Conservation (phyloP, 2,888 invertebrate species). For the Toxonevra muliebris region DNA sequence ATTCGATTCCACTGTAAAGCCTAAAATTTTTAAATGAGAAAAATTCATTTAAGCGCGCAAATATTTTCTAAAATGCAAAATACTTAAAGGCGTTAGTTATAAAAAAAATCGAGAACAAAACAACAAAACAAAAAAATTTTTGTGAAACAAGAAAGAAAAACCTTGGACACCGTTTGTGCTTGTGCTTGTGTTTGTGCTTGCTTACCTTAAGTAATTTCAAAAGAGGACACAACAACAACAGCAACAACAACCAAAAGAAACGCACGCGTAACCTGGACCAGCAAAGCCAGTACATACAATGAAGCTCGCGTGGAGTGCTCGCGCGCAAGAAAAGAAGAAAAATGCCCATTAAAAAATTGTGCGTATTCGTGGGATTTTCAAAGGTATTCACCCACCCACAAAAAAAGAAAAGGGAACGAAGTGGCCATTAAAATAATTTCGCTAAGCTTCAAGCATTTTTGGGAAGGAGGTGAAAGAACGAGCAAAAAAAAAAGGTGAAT, state of each 20-base stretch:
- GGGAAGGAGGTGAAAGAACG: constrained; percentile 21
- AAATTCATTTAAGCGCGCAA: too few species aligned
- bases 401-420: constrained; percentile 41
- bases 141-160: not conserved
- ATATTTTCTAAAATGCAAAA: too few species aligned
- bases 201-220: not conserved
- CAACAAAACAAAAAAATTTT: too few species aligned
- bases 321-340: constrained; percentile 24
- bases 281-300: too few species aligned
- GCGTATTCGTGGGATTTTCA: constrained; percentile 42
- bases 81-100: too few species aligned
- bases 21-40: too few species aligned
- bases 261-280: too few species aligned
- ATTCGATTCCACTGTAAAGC: too few species aligned
- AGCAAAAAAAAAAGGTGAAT: constrained; percentile 17
- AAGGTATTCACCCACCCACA: too few species aligned
- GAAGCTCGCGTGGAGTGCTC: too few species aligned
- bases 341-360: constrained; percentile 44
- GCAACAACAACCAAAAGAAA: not conserved
- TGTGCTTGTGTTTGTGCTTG: not conserved
- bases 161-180: not conserved
- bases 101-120: too few species aligned
- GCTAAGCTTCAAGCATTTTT: constrained; percentile 34
- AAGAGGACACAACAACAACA: constrained; percentile 22
- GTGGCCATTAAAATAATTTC: constrained; percentile 55